Conservation (phyloP, 2,888 invertebrate genomes). For the Dryobotodes eremita region DNA sequence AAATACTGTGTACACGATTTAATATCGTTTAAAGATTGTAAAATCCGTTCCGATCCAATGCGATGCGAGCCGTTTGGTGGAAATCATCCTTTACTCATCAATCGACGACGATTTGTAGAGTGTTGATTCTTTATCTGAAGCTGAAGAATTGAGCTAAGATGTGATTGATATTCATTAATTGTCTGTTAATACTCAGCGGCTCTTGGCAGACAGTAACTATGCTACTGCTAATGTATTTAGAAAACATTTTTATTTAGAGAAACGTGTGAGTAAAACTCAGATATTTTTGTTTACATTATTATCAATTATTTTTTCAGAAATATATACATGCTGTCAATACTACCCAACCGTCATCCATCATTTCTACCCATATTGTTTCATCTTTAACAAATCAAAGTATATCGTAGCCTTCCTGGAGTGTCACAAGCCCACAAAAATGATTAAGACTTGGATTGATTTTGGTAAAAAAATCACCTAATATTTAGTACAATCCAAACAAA, state of each 20-base stretch:
- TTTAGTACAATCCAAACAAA: background rate
- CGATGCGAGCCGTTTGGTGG: too few relatives aligned
- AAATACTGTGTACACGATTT: too few relatives aligned
- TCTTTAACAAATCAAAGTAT: background rate
- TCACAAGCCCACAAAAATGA: background rate
- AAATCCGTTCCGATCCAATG: too few relatives aligned
- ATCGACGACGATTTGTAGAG: conserved; percentile 12
- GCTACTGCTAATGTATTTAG: conserved; percentile 1
- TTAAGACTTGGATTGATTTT: background rate
- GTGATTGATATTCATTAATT: conserved; percentile 24
- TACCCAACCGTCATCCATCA: background rate
- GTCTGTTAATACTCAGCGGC: conserved; percentile 14
- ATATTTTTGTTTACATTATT: conserved; percentile 2
- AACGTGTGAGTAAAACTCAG: background rate
- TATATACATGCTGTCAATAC: background rate
- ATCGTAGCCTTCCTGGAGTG: too few relatives aligned
- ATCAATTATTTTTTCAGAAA: background rate
- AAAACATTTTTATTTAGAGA: background rate
- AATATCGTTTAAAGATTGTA: too few relatives aligned
- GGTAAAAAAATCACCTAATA: background rate
- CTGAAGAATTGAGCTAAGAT: conserved; percentile 25
- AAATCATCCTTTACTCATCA: conserved; percentile 10
- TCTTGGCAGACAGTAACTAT: conserved; percentile 9
- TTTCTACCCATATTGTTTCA: background rate
- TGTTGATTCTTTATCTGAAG: conserved; percentile 32